Evolutionary conservation across 2,797 vertebrate species (phyloP).

Genomic region (Chelidonichthys spinosus): DNA sequence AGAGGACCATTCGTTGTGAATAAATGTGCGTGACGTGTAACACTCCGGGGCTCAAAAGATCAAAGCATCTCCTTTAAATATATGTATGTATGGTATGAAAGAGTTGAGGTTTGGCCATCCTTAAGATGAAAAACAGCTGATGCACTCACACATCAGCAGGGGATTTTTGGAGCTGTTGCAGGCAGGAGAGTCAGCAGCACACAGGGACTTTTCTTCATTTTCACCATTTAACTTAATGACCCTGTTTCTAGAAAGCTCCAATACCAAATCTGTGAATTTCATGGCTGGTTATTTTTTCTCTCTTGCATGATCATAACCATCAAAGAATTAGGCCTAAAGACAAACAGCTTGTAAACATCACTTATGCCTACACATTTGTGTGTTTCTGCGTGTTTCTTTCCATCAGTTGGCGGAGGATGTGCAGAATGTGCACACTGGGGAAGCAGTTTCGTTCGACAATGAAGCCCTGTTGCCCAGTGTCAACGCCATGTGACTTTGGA

Average conservation of each 20-base stretch:
- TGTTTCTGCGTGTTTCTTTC: neutral
- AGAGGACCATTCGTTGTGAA: conserved; percentile 3
- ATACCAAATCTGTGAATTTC: neutral
- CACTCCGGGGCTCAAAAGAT: neutral
- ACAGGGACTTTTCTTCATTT: conserved; percentile 5
- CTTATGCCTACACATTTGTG: neutral
- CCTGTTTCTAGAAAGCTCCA: neutral
- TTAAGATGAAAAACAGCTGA: conserved; percentile 20
- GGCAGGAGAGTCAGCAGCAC: conserved; percentile 34
- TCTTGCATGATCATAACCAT: too few species aligned
- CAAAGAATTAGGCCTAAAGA: neutral
- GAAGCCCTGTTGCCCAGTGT: conserved; percentile 42
- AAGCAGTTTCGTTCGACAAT: conserved; percentile 39
- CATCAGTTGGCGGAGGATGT: neutral
- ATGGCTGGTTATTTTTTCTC: neutral
- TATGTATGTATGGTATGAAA: neutral
- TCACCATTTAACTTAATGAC: neutral
- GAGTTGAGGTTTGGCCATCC: neutral
- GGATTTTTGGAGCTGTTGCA: conserved; percentile 52
- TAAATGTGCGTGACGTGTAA: neutral
- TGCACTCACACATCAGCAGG: conserved; percentile 50
- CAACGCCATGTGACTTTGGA: conserved; percentile 71
- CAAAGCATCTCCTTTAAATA: neutral
- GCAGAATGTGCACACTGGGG: conserved; percentile 29
- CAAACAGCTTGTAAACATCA: conserved; percentile 17